phyloP scores from a whole-genome alignment of 2,888 invertebrate species.

The Hemicrepidius hirtus region DNA sequence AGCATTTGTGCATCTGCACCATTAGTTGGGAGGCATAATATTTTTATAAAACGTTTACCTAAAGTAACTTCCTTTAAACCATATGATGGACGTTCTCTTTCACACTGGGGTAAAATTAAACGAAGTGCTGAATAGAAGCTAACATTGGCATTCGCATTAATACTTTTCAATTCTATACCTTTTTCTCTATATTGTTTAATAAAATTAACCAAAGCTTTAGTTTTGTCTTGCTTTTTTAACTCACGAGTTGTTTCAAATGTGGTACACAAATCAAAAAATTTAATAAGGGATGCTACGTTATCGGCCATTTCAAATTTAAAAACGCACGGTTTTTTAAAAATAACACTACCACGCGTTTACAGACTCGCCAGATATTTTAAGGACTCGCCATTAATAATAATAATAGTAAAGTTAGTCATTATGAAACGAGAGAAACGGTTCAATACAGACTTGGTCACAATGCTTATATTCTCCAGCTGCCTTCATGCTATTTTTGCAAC shows the following conservation, averaged over 20 bases:
- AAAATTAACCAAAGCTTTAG: constrained; percentile 72
- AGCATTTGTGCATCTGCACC: constrained; percentile 76
- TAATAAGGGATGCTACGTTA: constrained; percentile 63
- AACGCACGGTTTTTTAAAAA: too few species aligned
- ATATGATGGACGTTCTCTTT: constrained; percentile 87
- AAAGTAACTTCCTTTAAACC: constrained; percentile 88
- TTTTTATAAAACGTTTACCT: constrained; percentile 82
- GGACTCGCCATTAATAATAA: too few species aligned
- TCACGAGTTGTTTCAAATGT: constrained; percentile 78
- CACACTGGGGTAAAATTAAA: constrained; percentile 85
- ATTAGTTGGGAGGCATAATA: constrained; percentile 81
- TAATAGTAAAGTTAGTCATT: too few species aligned
- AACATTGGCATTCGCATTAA: constrained; percentile 68
- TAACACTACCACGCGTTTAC: too few species aligned
- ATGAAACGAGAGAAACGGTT: too few species aligned
- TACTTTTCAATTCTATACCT: constrained; percentile 66
- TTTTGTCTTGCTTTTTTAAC: constrained; percentile 72
- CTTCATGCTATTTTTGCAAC: too few species aligned
- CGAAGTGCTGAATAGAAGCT: constrained; percentile 85
- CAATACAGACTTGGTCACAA: too few species aligned
- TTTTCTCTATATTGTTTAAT: constrained; percentile 72
- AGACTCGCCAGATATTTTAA: too few species aligned
- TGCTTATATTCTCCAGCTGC: too few species aligned
- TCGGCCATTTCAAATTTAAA: background rate
- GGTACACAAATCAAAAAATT: constrained; percentile 76